Percentiles rank a stretch among this genome's conserved stretches.
phyloP scores from a whole-genome alignment of 2,888 invertebrate genomes.

The Pediacus dermestoides region DNA sequence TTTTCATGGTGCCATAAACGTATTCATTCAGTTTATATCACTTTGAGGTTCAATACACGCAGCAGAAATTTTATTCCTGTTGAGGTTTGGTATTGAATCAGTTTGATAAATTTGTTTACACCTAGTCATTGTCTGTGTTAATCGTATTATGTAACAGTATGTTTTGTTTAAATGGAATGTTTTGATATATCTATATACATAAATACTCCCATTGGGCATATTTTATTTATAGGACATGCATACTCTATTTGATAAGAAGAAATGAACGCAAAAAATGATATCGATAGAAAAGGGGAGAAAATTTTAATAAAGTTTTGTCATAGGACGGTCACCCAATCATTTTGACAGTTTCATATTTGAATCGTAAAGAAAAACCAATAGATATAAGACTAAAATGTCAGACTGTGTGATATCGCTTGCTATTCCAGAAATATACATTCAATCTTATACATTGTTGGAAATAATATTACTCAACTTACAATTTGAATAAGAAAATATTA shows the following conservation, averaged over 20 bases:
- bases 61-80: no score
- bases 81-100: not conserved
- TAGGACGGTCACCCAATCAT: slow-evolving; percentile 33
- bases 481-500: not conserved
- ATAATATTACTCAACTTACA: slow-evolving; percentile 11
- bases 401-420: slow-evolving; percentile 23
- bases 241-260: slow-evolving; percentile 33
- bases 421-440: slow-evolving; percentile 14
- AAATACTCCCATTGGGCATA: slow-evolving; percentile 23
- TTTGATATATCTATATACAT: slow-evolving; percentile 32
- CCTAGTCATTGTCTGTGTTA: slow-evolving; percentile 36
- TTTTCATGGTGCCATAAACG: not conserved
- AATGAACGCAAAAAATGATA: slow-evolving; percentile 16
- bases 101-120: not conserved
- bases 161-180: slow-evolving; percentile 27
- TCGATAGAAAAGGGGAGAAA: slow-evolving; percentile 17
- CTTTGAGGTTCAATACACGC: not conserved
- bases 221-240: slow-evolving; percentile 34
- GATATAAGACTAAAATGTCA: slow-evolving; percentile 26
- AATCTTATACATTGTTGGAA: slow-evolving; percentile 15
- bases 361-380: slow-evolving; percentile 27
- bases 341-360: slow-evolving; percentile 32
- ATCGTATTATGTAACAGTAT: slow-evolving; percentile 23
- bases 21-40: not conserved
- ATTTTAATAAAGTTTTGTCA: slow-evolving; percentile 29